Evolutionary conservation across 2,113 vertebrate genomes (phyloP).

Genomic region (Periophthalmodon schlosseri): DNA sequence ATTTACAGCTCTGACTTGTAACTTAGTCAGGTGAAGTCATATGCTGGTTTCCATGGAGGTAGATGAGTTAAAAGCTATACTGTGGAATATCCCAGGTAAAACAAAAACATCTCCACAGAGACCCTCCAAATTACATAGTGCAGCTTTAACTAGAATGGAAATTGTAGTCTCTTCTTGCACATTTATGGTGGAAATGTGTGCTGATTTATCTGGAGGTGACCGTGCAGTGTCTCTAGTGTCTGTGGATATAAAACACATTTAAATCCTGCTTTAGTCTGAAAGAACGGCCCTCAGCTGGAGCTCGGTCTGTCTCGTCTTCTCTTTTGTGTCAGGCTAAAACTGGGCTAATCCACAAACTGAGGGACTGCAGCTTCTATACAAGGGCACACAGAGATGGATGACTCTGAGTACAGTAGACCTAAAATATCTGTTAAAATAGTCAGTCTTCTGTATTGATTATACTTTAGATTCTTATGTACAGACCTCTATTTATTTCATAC

Average conservation of each 20-base stretch:
- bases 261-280: slow-evolving; percentile 27
- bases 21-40: too few species aligned
- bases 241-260: slow-evolving; percentile 6
- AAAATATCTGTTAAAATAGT: not conserved
- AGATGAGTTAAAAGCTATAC: too few species aligned
- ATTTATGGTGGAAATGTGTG: slow-evolving; percentile 12
- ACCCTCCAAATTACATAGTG: too few species aligned
- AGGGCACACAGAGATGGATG: slow-evolving; percentile 10
- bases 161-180: not conserved
- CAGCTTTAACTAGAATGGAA: not conserved
- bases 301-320: not conserved
- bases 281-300: slow-evolving; percentile 5
- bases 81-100: too few species aligned
- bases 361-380: slow-evolving; percentile 22
- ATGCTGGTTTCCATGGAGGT: too few species aligned
- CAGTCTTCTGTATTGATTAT: too few species aligned
- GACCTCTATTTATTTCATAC: too few species aligned
- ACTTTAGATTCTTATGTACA: too few species aligned
- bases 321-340: slow-evolving; percentile 41
- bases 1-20: too few species aligned
- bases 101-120: too few species aligned
- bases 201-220: slow-evolving; percentile 18
- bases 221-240: slow-evolving; percentile 18
- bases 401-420: not conserved
- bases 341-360: slow-evolving; percentile 44